Conservation (phyloP, 2,888 invertebrate species). For the Aricia artaxerxes region DNA sequence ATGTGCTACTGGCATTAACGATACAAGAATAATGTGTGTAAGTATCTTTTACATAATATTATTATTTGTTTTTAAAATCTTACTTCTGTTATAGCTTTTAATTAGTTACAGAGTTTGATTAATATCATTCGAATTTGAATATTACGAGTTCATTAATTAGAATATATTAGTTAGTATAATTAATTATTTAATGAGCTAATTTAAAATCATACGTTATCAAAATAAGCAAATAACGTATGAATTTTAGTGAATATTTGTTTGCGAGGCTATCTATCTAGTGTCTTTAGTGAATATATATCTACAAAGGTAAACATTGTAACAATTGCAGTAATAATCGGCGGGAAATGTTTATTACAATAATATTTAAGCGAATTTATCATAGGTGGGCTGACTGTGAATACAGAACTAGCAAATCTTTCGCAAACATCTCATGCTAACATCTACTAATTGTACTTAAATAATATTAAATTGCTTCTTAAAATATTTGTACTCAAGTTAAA, state of each 20-base stretch:
- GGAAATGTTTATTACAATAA: conserved; percentile 17
- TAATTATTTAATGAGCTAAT: neutral
- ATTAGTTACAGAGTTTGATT: neutral
- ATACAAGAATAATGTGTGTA: neutral
- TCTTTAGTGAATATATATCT: no score
- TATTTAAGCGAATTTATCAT: neutral
- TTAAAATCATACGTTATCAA: neutral
- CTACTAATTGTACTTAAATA: neutral
- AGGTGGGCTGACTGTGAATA: neutral
- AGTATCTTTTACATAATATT: neutral
- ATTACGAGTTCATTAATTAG: no score
- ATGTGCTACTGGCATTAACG: neutral
- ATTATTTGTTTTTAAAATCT: neutral
- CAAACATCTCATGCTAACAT: neutral
- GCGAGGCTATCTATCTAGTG: neutral
- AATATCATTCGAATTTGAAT: neutral
- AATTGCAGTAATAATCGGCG: conserved; percentile 16
- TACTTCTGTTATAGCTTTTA: neutral
- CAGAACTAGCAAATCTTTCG: neutral
- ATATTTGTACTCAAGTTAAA: no score
- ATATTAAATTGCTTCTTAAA: neutral
- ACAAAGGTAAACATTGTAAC: conserved; percentile 6
- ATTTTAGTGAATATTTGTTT: conserved; percentile 5
- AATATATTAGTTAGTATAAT: neutral
- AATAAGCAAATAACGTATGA: neutral